Conservation (phyloP, 2,888 invertebrate species). For the Plusia festucae region DNA sequence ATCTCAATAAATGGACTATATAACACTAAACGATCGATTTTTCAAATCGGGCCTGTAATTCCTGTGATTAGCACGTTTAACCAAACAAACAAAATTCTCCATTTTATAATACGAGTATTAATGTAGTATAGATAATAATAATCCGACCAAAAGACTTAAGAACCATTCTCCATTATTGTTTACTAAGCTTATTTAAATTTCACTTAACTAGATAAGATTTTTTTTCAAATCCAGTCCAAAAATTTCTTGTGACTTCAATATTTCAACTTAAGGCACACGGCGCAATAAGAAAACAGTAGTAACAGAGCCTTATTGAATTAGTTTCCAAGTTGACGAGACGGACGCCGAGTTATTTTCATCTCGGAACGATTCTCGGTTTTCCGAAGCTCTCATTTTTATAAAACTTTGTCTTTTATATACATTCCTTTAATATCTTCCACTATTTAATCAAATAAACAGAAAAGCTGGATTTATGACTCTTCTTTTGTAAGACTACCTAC, state of each 20-base stretch:
- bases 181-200: too few species aligned
- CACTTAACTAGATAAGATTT: too few species aligned
- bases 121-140: too few species aligned
- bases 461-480: background rate
- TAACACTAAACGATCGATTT: too few species aligned
- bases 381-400: slow-evolving; percentile 40
- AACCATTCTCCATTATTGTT: too few species aligned
- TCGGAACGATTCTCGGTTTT: slow-evolving; percentile 49
- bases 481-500: background rate
- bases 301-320: slow-evolving; percentile 75
- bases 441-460: slow-evolving; percentile 11
- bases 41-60: too few species aligned
- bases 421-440: slow-evolving; percentile 29
- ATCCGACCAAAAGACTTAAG: too few species aligned
- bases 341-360: slow-evolving; percentile 68
- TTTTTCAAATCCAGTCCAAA: slow-evolving; percentile 11
- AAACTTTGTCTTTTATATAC: slow-evolving; percentile 38
- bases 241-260: slow-evolving; percentile 13
- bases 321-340: slow-evolving; percentile 70
- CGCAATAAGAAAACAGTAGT: slow-evolving; percentile 55
- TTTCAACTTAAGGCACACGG: slow-evolving; percentile 45
- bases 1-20: too few species aligned
- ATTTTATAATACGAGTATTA: too few species aligned
- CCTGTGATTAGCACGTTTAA: too few species aligned
- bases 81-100: too few species aligned